phyloP scores from a whole-genome alignment of 2,113 vertebrate genomes.

The Hyla sarda region DNA sequence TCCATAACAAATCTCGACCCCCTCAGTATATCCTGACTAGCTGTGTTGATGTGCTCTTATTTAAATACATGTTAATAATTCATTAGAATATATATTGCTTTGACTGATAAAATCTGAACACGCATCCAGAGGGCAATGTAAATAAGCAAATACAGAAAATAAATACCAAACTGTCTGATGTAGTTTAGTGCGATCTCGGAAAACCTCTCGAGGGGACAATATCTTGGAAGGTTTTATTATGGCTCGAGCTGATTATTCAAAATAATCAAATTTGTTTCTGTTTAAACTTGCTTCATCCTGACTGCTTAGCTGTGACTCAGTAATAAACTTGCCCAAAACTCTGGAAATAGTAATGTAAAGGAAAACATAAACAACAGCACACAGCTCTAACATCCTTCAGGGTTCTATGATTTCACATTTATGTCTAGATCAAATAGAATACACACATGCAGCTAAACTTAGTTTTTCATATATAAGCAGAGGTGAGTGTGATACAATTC shows the following conservation, averaged over 20 bases:
- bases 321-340: neutral
- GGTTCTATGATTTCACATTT: neutral
- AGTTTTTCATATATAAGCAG: no score
- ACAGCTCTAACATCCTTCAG: neutral
- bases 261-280: constrained; percentile 33
- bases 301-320: neutral
- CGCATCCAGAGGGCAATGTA: constrained; percentile 47
- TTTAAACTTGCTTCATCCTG: constrained; percentile 5
- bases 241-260: constrained; percentile 31
- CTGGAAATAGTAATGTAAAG: neutral
- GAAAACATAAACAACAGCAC: neutral
- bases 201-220: constrained; percentile 43
- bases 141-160: constrained; percentile 52
- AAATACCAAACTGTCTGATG: constrained; percentile 55
- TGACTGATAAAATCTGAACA: constrained; percentile 49
- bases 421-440: neutral
- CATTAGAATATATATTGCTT: constrained; percentile 40
- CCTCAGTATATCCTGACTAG: neutral
- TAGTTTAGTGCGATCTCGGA: constrained; percentile 33
- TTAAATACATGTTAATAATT: constrained; percentile 48
- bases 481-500: no score
- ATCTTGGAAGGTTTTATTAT: constrained; percentile 36
- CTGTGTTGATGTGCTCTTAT: constrained; percentile 9
- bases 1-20: neutral
- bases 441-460: neutral